These are phyloP conservation scores for Charina bottae DNA, from an alignment of 2,113 vertebrate genomes.

Conservation along the genomic window DNA sequence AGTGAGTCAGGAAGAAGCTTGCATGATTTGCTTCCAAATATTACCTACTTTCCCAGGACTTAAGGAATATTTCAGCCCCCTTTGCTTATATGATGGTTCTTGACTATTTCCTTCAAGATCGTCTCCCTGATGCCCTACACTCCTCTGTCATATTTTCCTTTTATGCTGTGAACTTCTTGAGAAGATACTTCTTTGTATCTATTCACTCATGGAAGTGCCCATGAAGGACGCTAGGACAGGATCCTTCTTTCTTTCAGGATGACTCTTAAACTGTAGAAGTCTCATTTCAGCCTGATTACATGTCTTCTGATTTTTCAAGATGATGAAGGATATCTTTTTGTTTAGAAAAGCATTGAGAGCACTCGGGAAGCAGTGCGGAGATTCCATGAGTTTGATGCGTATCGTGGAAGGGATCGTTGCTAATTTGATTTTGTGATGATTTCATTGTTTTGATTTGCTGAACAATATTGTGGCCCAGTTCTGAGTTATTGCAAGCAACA, in stretches of 20 bases:
- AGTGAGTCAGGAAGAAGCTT: background rate
- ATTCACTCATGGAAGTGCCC: background rate
- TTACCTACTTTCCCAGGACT: background rate
- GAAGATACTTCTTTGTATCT: no score
- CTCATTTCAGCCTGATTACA: background rate
- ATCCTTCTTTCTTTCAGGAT: background rate
- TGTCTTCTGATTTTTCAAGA: background rate
- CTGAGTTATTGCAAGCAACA: background rate
- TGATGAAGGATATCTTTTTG: background rate
- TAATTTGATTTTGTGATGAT: background rate
- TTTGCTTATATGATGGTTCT: background rate
- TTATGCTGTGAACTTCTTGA: background rate
- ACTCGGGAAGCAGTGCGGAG: no score
- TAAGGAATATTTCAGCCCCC: background rate
- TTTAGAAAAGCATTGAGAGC: background rate
- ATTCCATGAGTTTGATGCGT: background rate
- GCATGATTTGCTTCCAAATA: background rate
- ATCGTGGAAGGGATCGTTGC: background rate
- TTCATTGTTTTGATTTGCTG: background rate
- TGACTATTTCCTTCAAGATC: background rate
- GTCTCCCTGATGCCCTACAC: background rate
- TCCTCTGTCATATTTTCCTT: background rate
- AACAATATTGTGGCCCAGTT: background rate
- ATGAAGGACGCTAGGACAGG: background rate
- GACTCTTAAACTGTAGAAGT: background rate